Evolutionary conservation across 2,797 vertebrate species (phyloP).

Genomic region (Triplophysa yarkandensis): DNA sequence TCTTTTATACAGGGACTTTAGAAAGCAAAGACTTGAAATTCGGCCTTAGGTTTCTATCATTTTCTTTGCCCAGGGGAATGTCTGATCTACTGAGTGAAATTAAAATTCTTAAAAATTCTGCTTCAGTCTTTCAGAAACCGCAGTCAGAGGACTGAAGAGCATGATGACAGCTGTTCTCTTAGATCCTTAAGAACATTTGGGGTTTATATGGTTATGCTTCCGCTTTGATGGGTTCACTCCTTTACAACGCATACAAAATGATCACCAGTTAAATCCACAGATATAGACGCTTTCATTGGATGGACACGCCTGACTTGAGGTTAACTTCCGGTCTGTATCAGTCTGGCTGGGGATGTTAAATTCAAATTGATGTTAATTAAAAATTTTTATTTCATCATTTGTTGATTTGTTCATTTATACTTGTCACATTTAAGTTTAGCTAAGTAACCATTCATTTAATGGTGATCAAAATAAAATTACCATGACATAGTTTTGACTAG

Average conservation of each 20-base stretch:
- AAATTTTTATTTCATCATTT: too few species aligned
- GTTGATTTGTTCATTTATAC: too few species aligned
- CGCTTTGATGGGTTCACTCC: slow-evolving; percentile 4
- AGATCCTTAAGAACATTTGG: background rate
- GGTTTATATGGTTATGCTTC: background rate
- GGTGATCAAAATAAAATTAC: too few species aligned
- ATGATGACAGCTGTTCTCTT: slow-evolving; percentile 12
- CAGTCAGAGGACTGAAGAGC: background rate
- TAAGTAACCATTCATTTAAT: too few species aligned
- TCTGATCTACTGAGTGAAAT: slow-evolving; percentile 35
- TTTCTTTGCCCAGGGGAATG: background rate
- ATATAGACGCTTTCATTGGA: too few species aligned
- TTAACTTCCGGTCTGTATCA: too few species aligned
- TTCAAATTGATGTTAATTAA: too few species aligned
- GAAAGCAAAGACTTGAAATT: background rate
- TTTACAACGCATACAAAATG: slow-evolving; percentile 6
- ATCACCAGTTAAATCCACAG: background rate
- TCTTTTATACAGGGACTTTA: background rate
- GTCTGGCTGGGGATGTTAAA: too few species aligned
- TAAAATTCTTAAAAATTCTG: slow-evolving; percentile 24
- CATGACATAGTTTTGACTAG: too few species aligned
- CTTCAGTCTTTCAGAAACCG: background rate
- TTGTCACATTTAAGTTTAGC: too few species aligned
- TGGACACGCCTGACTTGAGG: too few species aligned
- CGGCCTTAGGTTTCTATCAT: slow-evolving; percentile 1